Base-by-base conservation (phyloP, 2,113 vertebrate species). In the Eleginops maclovinus region DNA sequence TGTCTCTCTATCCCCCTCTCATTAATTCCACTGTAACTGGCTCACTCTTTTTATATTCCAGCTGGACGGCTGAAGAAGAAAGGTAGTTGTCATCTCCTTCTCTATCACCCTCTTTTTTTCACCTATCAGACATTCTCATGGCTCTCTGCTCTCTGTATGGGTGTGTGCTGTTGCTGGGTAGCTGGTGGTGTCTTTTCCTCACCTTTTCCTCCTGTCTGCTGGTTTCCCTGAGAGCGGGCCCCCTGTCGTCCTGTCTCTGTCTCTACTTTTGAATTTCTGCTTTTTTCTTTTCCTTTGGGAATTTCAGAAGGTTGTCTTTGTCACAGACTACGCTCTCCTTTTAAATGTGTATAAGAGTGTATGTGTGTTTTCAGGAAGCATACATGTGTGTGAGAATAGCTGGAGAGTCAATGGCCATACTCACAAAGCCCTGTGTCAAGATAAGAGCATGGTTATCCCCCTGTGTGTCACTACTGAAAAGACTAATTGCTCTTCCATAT, bases 51-150 rank as follows among this genome's bases (percentile, higher is more conserved):
- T 85, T 94, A 89, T 89, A 92, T 95, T 95, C 92, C 94, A 95
- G 94, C 93, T 93, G 94, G 94, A 93, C 93, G 93, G 59, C 89
- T 86, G 81, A 95, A 94, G 90, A 82, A 87, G 82, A 95, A 95
- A 95, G 95, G 95, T 95, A 95, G 92, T 90, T 91, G 82, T 56
- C 84, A 88, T 90, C 84, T 88, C 71, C 83, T 91, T 46, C 69
- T 89, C 82, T 89, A 46, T 77, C 81, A 28, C 26, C 71, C 58
- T 72, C 81, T 86, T 84, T 21, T 40, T 85, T 72, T 62, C 79
- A 83, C 79, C 82, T 82, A 19, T 88, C 83, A 47, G 69, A 68
- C 72, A n/a, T 65, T 51, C 72, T 62, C 63, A 53, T 84, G 59
- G 67, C 73, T 86, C 80, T 78, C 76, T 82, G 68, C 81, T 86